Evolutionary conservation across 2,113 vertebrate species (phyloP).

Genomic region (Salminus brasiliensis): DNA sequence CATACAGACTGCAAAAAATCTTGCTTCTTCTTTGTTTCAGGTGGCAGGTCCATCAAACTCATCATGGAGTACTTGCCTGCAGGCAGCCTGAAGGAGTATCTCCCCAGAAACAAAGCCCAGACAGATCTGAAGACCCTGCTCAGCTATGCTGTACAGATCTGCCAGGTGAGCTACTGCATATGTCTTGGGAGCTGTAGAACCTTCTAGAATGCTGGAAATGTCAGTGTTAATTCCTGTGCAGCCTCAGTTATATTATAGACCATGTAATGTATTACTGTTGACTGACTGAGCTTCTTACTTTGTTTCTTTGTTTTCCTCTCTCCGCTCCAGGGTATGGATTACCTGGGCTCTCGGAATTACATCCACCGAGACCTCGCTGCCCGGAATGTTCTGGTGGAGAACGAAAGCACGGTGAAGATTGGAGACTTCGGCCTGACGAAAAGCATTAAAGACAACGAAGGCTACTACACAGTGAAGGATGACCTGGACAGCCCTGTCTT

Average conservation of each 20-base stretch:
- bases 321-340: slow-evolving; percentile 89
- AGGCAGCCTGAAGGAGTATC: slow-evolving; percentile 95
- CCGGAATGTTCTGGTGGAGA: slow-evolving; percentile 94
- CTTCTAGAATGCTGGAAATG: not conserved
- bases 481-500: slow-evolving; percentile 95
- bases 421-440: slow-evolving; percentile 98
- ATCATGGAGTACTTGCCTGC: slow-evolving; percentile 98
- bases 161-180: slow-evolving; percentile 76
- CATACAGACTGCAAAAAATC: not conserved
- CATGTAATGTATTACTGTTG: not conserved
- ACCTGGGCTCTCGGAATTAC: slow-evolving; percentile 88
- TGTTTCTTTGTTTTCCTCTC: not conserved
- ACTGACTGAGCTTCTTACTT: not conserved
- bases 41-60: slow-evolving; percentile 90
- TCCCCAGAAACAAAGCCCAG: slow-evolving; percentile 86
- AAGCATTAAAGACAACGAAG: slow-evolving; percentile 92
- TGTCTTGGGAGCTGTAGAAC: not conserved
- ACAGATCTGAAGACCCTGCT: slow-evolving; percentile 85
- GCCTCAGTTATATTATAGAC: not conserved
- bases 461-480: slow-evolving; percentile 95
- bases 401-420: slow-evolving; percentile 92
- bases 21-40: slow-evolving; percentile 63
- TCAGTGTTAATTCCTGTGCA: not conserved
- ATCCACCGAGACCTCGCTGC: slow-evolving; percentile 96
- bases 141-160: slow-evolving; percentile 90